Evolutionary conservation across 2,797 vertebrate species (phyloP).

Genomic region (Lophura swinhoii): DNA sequence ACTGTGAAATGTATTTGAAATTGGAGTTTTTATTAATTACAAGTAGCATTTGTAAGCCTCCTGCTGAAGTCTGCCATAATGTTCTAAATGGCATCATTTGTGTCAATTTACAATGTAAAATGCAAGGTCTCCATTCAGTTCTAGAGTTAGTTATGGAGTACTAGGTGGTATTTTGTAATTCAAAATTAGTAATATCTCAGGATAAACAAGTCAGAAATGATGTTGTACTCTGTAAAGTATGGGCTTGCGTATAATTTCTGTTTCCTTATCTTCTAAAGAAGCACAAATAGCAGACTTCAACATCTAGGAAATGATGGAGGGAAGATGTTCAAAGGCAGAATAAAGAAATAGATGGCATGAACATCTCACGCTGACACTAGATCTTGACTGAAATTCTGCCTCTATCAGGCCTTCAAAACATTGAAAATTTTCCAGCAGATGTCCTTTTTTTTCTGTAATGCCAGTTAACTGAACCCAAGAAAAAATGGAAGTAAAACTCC

Average conservation of each 20-base stretch:
- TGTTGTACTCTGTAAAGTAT: background rate
- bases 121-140: background rate
- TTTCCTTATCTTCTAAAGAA: background rate
- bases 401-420: background rate
- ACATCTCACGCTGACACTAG: background rate
- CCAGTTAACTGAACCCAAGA: background rate
- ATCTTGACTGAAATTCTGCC: background rate
- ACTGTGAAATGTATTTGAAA: background rate
- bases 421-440: background rate
- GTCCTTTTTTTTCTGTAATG: background rate
- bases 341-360: background rate
- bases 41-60: constrained; percentile 8
- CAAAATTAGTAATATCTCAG: background rate
- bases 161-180: background rate
- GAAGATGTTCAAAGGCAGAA: background rate
- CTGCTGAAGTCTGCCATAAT: background rate
- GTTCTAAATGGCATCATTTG: background rate
- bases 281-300: background rate
- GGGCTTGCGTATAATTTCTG: background rate
- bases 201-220: background rate
- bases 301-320: background rate
- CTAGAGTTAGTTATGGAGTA: background rate
- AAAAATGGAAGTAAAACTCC: background rate
- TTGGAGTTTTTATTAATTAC: constrained; percentile 18
- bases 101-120: constrained; percentile 12